Conservation (phyloP, 2,113 vertebrate genomes). For the Eleginops maclovinus region DNA sequence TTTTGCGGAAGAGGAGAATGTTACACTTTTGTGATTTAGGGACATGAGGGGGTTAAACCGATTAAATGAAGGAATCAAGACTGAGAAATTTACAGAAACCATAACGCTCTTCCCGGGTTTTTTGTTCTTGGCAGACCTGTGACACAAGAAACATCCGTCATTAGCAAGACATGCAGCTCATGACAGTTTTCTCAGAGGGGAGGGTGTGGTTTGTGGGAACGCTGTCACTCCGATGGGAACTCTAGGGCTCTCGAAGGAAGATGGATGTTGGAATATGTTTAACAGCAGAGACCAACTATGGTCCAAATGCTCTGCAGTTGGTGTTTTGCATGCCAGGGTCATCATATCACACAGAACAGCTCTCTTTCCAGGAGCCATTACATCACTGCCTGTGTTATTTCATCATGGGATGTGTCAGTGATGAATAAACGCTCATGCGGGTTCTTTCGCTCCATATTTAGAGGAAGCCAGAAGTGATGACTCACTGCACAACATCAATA, state of each 20-base stretch:
- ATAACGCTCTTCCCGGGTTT: conserved; percentile 61
- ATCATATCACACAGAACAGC: conserved; percentile 34
- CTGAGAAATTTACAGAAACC: conserved; percentile 70
- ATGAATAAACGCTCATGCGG: conserved; percentile 18
- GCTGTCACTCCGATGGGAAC: conserved; percentile 3
- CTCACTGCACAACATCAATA: conserved; percentile 13
- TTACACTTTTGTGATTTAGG: conserved; percentile 19
- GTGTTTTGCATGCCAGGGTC: background rate
- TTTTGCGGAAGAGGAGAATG: background rate
- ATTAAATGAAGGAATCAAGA: conserved; percentile 54
- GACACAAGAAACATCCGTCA: conserved; percentile 56
- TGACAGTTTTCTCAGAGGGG: conserved; percentile 9
- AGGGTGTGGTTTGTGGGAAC: conserved; percentile 18
- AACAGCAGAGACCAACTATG: conserved; percentile 26
- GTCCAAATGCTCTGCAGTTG: conserved; percentile 1
- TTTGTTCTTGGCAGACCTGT: conserved; percentile 72
- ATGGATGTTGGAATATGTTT: background rate
- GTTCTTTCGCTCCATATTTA: conserved; percentile 32
- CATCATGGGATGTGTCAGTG: conserved; percentile 28
- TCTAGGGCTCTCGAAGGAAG: conserved; percentile 14
- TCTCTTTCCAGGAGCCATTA: conserved; percentile 11
- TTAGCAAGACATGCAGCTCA: conserved; percentile 42
- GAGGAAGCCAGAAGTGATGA: conserved; percentile 28
- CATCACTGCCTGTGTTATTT: conserved; percentile 38
- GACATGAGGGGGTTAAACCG: conserved; percentile 28